These are phyloP conservation scores for Myiagra hebetior DNA, from an alignment of 2,113 vertebrate species.

Conservation along the genomic window DNA sequence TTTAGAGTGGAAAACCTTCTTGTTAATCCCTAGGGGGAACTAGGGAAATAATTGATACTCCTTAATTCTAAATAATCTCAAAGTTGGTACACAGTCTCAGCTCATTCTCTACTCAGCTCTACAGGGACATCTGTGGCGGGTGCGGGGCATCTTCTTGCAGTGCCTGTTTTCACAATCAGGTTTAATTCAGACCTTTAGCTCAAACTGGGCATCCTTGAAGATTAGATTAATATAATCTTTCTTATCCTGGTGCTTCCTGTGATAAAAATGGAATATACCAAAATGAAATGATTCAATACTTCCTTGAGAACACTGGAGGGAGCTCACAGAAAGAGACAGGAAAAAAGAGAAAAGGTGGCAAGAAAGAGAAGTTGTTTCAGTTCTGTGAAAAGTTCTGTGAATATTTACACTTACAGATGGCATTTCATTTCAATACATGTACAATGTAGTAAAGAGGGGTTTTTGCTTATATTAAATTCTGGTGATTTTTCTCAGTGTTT, in stretches of 20 bases:
- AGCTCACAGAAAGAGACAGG: slow-evolving; percentile 62
- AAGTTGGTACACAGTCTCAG: not conserved
- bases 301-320: slow-evolving; percentile 63
- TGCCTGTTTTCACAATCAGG: not conserved
- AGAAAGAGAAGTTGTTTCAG: not conserved
- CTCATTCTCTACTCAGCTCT: not conserved
- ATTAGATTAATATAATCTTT: not conserved
- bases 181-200: not conserved
- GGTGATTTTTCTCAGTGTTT: not conserved
- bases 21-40: not conserved
- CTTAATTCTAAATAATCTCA: not conserved
- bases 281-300: slow-evolving; percentile 17
- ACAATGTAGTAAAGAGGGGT: not conserved
- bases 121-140: not conserved
- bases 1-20: not conserved
- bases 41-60: not conserved
- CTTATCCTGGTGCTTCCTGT: not conserved
- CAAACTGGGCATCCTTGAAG: not conserved
- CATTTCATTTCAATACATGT: not conserved
- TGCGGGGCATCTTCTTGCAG: not conserved
- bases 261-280: not conserved
- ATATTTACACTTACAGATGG: not conserved
- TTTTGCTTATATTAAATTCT: not conserved
- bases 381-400: not conserved
- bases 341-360: not conserved